phyloP scores from a whole-genome alignment of 1,140 invertebrate genomes.

The Colletes latitarsis region DNA sequence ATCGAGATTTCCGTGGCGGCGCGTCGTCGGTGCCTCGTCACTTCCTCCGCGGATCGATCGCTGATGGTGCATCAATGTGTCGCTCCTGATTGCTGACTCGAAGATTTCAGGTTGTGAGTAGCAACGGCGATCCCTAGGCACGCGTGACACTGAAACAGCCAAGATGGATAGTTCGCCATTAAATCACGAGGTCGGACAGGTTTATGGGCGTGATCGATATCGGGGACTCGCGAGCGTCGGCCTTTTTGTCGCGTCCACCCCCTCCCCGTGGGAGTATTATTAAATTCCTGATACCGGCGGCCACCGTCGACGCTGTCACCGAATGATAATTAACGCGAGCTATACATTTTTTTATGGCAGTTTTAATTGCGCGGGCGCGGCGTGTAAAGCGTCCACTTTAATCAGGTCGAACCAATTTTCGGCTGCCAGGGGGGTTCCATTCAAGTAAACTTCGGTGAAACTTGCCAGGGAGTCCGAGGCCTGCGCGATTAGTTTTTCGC shows the following conservation, averaged over 20 bases:
- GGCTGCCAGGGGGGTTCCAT: too few relatives aligned
- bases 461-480: not conserved
- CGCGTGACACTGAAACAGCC: conserved; percentile 42
- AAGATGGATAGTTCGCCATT: conserved; percentile 32
- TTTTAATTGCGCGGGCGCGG: conserved; percentile 13
- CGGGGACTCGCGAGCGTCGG: not conserved
- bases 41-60: conserved; percentile 47
- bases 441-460: not conserved
- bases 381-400: conserved; percentile 13
- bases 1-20: conserved; percentile 31
- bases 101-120: conserved; percentile 31
- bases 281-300: conserved; percentile 38
- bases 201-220: conserved; percentile 34
- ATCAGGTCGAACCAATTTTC: conserved; percentile 32
- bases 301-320: not conserved
- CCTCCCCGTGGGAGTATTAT: conserved; percentile 15
- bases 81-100: conserved; percentile 41
- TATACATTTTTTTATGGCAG: conserved; percentile 24
- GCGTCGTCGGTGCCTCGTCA: conserved; percentile 42
- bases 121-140: conserved; percentile 3
- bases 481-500: conserved; percentile 16
- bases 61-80: conserved; percentile 36
- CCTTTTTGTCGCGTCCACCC: not conserved
- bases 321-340: conserved; percentile 29
- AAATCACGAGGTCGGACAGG: not conserved